phyloP scores from a whole-genome alignment of 2,888 invertebrate species.

The Apamea anceps region DNA sequence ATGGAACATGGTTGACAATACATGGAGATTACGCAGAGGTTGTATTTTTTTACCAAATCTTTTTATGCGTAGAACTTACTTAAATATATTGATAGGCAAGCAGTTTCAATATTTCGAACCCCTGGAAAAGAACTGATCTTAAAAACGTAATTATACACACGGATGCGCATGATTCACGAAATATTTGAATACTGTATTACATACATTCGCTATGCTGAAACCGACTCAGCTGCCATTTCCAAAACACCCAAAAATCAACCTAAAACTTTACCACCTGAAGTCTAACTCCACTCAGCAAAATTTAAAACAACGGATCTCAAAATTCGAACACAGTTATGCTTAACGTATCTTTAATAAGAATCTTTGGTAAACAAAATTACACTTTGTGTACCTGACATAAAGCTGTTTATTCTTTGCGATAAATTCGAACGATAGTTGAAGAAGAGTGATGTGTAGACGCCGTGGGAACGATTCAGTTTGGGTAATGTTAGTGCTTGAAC shows the following conservation, averaged over 20 bases:
- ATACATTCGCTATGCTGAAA: slow-evolving; percentile 79
- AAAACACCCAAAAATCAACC: slow-evolving; percentile 33
- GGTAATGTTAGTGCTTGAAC: slow-evolving; percentile 78
- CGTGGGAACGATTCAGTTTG: slow-evolving; percentile 87
- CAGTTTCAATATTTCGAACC: slow-evolving; percentile 70
- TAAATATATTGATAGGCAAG: slow-evolving; percentile 5
- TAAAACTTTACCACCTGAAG: rapidly evolving
- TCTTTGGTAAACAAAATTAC: slow-evolving; percentile 59
- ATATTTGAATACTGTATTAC: slow-evolving; percentile 83
- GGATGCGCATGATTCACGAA: slow-evolving; percentile 86
- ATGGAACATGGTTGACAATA: neutral
- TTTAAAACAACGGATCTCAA: slow-evolving; percentile 67
- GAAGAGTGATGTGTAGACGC: slow-evolving; percentile 83
- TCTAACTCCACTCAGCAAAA: slow-evolving; percentile 7
- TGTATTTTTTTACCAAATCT: neutral
- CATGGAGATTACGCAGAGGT: neutral
- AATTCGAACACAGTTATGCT: slow-evolving; percentile 76
- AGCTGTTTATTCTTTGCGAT: slow-evolving; percentile 66
- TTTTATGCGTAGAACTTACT: neutral
- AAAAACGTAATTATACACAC: slow-evolving; percentile 86
- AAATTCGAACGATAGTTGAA: slow-evolving; percentile 66
- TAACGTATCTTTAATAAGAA: slow-evolving; percentile 74
- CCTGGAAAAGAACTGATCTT: slow-evolving; percentile 81
- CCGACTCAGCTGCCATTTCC: slow-evolving; percentile 60
- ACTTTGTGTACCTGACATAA: slow-evolving; percentile 56